phyloP scores from a whole-genome alignment of 2,113 vertebrate species.

The Prionailurus viverrinus region DNA sequence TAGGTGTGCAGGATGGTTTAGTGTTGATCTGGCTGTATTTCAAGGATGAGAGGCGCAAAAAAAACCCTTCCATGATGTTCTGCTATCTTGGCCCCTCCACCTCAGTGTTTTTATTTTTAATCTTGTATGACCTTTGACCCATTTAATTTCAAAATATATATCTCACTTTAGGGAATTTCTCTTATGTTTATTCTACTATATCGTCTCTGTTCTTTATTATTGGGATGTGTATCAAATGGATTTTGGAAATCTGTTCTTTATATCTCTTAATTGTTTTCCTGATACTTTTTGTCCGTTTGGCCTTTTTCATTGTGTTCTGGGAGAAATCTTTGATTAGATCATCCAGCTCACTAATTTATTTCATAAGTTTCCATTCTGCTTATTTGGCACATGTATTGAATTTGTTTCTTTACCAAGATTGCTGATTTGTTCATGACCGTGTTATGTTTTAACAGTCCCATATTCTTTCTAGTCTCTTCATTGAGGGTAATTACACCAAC shows the following conservation, averaged over 20 bases:
- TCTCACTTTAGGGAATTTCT: constrained; percentile 12
- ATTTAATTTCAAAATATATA: constrained; percentile 30
- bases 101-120: constrained; percentile 45
- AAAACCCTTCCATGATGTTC: no score
- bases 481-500: not conserved
- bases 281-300: not conserved
- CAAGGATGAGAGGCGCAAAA: no score
- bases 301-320: not conserved
- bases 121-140: not conserved
- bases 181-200: not conserved
- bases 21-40: no score
- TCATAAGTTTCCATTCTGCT: not conserved
- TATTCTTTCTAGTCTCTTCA: not conserved
- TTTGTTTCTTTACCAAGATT: constrained; percentile 3
- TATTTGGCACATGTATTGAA: not conserved
- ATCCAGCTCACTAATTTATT: not conserved
- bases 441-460: not conserved
- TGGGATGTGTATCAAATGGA: not conserved
- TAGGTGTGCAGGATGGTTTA: no score
- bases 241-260: not conserved
- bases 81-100: no score
- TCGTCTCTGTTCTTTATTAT: not conserved
- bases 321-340: not conserved
- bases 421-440: not conserved
- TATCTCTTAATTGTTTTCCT: not conserved